A percentile compares a stretch with the other conserved stretches of the same genome.
These are phyloP conservation scores for Cremastinae sp. DNA, from an alignment of 2,888 invertebrate genomes.

Conservation along the genomic window DNA sequence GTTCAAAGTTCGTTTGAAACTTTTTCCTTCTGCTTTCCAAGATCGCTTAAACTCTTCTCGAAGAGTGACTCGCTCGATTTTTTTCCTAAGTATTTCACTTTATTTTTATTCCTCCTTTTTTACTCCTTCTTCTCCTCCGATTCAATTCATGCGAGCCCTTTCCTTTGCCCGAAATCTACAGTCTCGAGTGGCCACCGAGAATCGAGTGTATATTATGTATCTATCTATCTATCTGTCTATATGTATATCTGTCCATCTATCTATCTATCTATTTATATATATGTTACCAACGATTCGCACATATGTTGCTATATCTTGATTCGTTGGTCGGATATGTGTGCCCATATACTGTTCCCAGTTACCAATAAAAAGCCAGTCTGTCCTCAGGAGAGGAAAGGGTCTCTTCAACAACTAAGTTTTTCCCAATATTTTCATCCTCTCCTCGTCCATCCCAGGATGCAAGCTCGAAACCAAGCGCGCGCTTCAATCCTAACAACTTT, in stretches of 20 bases:
- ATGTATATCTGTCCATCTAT: constrained; percentile 11
- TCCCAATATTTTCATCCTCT: constrained; percentile 61
- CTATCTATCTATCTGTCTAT: neutral
- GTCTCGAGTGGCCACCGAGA: constrained; percentile 32
- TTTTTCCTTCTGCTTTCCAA: constrained; percentile 22
- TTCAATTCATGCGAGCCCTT: constrained; percentile 38
- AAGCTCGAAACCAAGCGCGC: too few species aligned
- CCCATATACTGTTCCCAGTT: constrained; percentile 49
- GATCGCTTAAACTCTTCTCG: constrained; percentile 39
- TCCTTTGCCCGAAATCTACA: constrained; percentile 17
- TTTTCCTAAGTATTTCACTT: constrained; percentile 25
- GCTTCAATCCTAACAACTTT: too few species aligned
- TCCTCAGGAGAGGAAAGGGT: constrained; percentile 26
- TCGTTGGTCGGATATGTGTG: constrained; percentile 37
- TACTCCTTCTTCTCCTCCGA: constrained; percentile 35
- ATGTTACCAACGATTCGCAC: neutral
- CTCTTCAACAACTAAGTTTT: constrained; percentile 51
- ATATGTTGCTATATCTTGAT: neutral
- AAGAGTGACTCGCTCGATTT: constrained; percentile 20
- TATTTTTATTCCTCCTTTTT: constrained; percentile 19
- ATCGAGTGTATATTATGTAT: constrained; percentile 7
- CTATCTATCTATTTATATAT: constrained; percentile 30
- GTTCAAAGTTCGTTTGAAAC: constrained; percentile 39
- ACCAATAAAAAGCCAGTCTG: constrained; percentile 64
- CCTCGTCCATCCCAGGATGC: too few species aligned